Evolutionary conservation across 1,140 invertebrate genomes (phyloP), one percentile per base, ranked within the genome.

Genomic region (Gryon sp.): DNA sequence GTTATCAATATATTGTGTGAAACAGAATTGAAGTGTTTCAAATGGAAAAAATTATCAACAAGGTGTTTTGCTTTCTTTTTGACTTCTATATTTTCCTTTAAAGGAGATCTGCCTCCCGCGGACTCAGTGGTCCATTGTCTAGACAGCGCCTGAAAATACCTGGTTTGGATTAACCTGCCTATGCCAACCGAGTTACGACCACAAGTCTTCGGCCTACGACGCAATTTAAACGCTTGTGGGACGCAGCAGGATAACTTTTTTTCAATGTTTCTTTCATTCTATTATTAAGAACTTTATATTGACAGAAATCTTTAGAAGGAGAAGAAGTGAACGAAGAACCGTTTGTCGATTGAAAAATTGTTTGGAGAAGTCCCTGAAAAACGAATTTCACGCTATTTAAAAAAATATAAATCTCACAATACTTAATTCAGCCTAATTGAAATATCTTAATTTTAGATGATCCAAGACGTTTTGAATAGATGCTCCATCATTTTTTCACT

Each of bases 241-340:
- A 50, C 73, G 30, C 73, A 76, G 73, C 73, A 41, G 73, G 72
- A 68, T 53, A 66, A 1, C 68, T 40, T 75, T 46, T 36, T 75
- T 75, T 75, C 72, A 60, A 60, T 75, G 38, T 75, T 50, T 57
- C 36, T 59, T 63, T 69, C 57, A 53, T 69, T 76, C 50, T 14
- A 40, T 57, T 76, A 63, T 76, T 76, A 65, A 76, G 63, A 76
- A 63, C 63, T 76, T 69, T 57, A 76, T 76, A 69, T 63, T 50
- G 48, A 68, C 48, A 12, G 15, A 28, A 26, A 55, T 62, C 48
- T 76, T 53, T 59, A 8, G 28, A 41, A 52, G 60, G 24, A 45
- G 38, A 48, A 12, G 16, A 41, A 52, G 38, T 41, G 28, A 30
- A 11, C 24, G 7, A 34, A 15, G 46, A 55, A 68, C 19, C 1